These are phyloP conservation scores for Megaceryle alcyon DNA, from an alignment of 2,797 vertebrate genomes.

Conservation along the genomic window DNA sequence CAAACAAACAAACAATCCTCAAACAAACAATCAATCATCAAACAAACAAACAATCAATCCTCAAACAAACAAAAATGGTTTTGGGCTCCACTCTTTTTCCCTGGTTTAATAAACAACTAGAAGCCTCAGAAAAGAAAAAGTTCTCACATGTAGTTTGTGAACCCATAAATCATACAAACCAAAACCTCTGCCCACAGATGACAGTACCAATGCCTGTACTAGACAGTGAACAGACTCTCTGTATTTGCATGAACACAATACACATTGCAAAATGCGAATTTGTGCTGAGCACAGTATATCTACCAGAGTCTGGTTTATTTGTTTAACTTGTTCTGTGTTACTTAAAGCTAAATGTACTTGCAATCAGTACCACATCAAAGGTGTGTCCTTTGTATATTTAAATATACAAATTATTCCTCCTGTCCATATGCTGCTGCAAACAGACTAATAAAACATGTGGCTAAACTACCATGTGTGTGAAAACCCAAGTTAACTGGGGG, in stretches of 20 bases:
- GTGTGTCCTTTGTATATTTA: not conserved
- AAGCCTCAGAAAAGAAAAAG: not conserved
- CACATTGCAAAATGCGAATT: not conserved
- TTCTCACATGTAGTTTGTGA: not conserved
- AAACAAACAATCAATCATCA: not conserved
- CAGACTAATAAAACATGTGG: rapidly evolving
- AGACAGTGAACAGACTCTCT: not conserved
- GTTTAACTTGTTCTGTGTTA: not conserved
- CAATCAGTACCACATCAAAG: not conserved
- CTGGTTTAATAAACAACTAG: not conserved
- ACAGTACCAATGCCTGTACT: not conserved
- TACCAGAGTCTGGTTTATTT: not conserved
- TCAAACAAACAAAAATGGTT: not conserved
- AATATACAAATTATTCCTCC: not conserved
- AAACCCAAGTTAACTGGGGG: not conserved
- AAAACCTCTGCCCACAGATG: not conserved
- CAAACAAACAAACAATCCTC: no score
- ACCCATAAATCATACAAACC: not conserved
- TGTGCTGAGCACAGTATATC: not conserved
- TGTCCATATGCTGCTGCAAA: not conserved
- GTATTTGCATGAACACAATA: not conserved
- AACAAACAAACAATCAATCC: no score
- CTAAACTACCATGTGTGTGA: not conserved
- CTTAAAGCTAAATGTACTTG: not conserved
- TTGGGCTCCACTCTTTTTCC: not conserved